phyloP scores from a whole-genome alignment of 2,113 vertebrate genomes.

The Ploceus nigricollis region DNA sequence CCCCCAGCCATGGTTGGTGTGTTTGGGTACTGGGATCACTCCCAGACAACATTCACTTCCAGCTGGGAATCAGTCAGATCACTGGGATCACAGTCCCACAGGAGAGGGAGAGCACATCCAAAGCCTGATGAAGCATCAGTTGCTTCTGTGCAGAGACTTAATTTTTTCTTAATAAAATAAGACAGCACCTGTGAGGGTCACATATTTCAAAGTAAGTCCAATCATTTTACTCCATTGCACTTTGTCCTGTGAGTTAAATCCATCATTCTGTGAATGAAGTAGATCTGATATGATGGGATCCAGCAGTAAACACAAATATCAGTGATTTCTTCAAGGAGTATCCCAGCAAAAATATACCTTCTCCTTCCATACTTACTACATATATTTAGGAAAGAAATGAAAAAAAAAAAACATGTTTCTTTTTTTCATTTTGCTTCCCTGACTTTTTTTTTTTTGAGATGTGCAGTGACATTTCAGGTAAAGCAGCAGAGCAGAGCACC shows the following conservation, averaged over 20 bases:
- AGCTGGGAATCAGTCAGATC: not conserved
- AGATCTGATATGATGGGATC: not conserved
- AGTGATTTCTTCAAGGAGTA: not conserved
- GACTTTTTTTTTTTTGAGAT: not conserved
- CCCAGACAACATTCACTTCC: not conserved
- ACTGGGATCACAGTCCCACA: not conserved
- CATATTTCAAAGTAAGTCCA: not conserved
- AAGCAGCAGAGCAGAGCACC: not conserved
- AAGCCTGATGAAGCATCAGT: not conserved
- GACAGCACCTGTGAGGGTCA: not conserved
- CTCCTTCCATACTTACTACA: not conserved
- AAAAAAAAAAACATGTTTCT: not conserved
- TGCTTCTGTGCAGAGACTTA: not conserved
- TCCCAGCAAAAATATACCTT: not conserved
- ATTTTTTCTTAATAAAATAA: not conserved
- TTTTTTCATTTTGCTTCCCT: not conserved
- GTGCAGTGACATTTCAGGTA: not conserved
- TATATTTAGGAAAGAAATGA: not conserved
- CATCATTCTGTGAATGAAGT: not conserved
- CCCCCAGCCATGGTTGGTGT: not conserved
- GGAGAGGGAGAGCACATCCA: not conserved
- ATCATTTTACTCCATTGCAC: not conserved
- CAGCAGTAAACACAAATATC: not conserved
- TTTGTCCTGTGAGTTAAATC: not conserved
- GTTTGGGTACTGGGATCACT: not conserved